Base-by-base conservation (phyloP, 1,140 invertebrate genomes). In the Tetramorium alpestre region DNA sequence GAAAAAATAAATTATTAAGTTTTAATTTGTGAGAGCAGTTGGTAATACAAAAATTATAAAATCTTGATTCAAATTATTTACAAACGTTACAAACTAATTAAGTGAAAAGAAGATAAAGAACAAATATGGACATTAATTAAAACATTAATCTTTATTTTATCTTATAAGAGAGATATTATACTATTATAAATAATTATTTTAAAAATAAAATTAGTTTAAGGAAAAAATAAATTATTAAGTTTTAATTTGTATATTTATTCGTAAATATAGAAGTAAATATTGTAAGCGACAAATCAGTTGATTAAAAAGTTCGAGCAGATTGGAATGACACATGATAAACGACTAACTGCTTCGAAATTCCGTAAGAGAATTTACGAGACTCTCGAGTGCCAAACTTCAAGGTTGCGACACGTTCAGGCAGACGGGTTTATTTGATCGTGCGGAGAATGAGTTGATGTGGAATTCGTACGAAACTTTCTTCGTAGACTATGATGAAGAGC, bases 331-430 rank as follows among this genome's bases (percentile, higher is more conserved):
- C 44, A 33, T 78, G 76, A 67, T 49, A 62, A 77, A 78, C 60
- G 60, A 22, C 18, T 13, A 22, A 56, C 56, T 11, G 38, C n/a
- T 76, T 6, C 13, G 33, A 56, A 64, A 78, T 10, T 65, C 3
- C 3, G 44, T 28, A 69, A 41, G 62, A 25, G 47, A 88, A 85
- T 85, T 85, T 75, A 77, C 44, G 58, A n/a, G 75, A 25, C 41
- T 87, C 49, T 56, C 80, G 22, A 56, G 44, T 44, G 54, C 41
- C 87, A 64, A 85, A 58, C 51, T 80, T 80, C 87, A 88, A 89
- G 80, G 73, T 88, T 85, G 70, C 64, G 81, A 56, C 54, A 86
- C 3, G 56, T n/a, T 25, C 41, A 41, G n/a, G 62, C 16, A n/a
- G 70, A 49, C 22, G 44, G 38, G 51, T 75, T 58, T 47, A 18